These are phyloP conservation scores for Diploptera punctata DNA, from an alignment of 2,888 invertebrate species.

Conservation along the genomic window DNA sequence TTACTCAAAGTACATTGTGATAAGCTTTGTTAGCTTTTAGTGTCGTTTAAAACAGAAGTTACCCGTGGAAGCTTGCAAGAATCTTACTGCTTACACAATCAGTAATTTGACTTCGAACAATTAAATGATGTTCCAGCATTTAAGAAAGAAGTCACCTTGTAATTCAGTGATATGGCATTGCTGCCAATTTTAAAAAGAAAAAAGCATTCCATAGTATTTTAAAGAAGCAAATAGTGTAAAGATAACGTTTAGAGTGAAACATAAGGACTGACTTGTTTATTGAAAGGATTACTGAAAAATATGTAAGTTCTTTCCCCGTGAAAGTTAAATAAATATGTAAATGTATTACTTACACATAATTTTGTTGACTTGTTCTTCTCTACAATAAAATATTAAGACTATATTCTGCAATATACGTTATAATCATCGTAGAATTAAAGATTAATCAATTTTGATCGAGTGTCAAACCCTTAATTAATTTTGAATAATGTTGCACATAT, in stretches of 20 bases:
- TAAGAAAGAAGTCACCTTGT: not conserved
- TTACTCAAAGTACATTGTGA: slow-evolving; percentile 2
- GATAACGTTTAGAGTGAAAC: not conserved
- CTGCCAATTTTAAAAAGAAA: slow-evolving; percentile 19
- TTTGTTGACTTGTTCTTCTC: no score
- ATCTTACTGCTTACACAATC: not conserved
- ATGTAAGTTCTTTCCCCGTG: no score
- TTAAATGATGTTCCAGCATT: not conserved
- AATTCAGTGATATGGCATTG: not conserved
- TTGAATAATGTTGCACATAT: no score
- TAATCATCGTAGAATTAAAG: no score
- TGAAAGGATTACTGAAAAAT: not conserved
- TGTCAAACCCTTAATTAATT: no score
- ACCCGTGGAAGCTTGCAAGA: slow-evolving; percentile 11
- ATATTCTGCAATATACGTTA: no score
- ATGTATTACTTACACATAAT: no score
- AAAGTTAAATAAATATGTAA: no score
- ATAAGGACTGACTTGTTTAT: not conserved
- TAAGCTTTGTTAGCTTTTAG: slow-evolving; percentile 13
- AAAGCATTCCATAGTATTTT: slow-evolving; percentile 25
- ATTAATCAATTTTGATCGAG: no score
- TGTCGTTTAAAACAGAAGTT: slow-evolving; percentile 1
- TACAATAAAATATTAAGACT: no score
- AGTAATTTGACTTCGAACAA: not conserved
- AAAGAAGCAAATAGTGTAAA: slow-evolving; percentile 8